Conservation (phyloP, 2,888 invertebrate genomes). For the Folsomia manolachei region DNA sequence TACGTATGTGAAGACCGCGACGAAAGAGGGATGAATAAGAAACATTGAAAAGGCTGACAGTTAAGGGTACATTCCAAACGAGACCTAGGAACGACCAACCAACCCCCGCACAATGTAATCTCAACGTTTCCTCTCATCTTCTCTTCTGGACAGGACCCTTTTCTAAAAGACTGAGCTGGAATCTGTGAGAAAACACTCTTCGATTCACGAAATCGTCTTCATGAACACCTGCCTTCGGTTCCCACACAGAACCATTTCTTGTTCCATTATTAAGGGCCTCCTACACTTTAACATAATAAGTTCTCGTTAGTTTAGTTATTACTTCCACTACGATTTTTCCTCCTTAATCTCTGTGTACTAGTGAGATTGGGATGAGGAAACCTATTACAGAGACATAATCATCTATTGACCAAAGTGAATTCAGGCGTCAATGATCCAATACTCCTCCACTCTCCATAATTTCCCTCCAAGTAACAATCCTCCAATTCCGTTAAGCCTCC, state of each 20-base stretch:
- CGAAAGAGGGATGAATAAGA: constrained; percentile 4
- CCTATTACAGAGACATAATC: neutral
- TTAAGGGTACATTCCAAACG: neutral
- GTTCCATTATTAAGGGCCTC: constrained; percentile 17
- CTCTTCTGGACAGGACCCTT: constrained; percentile 13
- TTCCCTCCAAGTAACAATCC: neutral
- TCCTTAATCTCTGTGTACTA: neutral
- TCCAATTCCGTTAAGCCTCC: neutral
- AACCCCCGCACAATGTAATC: constrained; percentile 44
- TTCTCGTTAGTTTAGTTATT: neutral
- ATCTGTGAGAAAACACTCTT: constrained; percentile 23
- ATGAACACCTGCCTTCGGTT: constrained; percentile 45
- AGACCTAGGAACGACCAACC: neutral
- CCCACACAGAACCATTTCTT: constrained; percentile 32
- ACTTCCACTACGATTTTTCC: neutral
- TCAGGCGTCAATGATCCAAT: neutral
- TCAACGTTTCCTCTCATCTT: constrained; percentile 41
- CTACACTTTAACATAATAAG: constrained; percentile 10
- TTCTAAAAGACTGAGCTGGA: constrained; percentile 19
- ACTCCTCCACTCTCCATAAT: neutral
- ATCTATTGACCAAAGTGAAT: neutral
- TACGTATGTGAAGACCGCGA: neutral
- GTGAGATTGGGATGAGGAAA: too few species aligned
- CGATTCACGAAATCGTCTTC: constrained; percentile 3
- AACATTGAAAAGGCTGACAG: constrained; percentile 21